Base-by-base conservation (phyloP, 2,888 invertebrate genomes). In the Artemia sinica region DNA sequence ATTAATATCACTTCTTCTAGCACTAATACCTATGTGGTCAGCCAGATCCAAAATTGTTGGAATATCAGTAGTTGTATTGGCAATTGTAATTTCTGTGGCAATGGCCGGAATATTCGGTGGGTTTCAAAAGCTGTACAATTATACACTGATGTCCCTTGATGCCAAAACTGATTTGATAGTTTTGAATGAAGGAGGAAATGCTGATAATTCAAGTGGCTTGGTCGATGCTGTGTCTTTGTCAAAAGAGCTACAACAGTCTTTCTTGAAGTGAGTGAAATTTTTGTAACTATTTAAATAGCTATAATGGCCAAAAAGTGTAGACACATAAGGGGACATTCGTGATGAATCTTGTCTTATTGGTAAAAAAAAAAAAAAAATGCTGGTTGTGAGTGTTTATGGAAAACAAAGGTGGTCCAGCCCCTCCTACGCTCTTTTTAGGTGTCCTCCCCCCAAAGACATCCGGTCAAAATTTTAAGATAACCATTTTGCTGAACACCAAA, bases 251-350 rank as follows among this genome's bases (percentile, higher is more conserved):
- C 58, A 58, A 14, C 13, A 58, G 8, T 58, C 58, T n/a, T 58
- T 58, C 14, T 58, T 58, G 8, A 58, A 14, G 58, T 58, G 58
- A 58, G 28, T 28, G 58, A 58, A 58, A 58, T 58, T n/a, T n/a
- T 14, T 14, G 58, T 14, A 58, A 14, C n/a, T 58, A 58, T 58
- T n/a, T 58, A 58, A 14, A 58, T 8, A 7, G 1, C 58, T 28
- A 4, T 28, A 28, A 28, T 28, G 4, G 28, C 28, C 28, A 28
- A 28, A 28, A 28, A 28, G 28, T 28, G 28, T 28, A 28, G 28
- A 4, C 1, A 28, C 4, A 4, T 28, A 28, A 28, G 28, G 28
- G 28, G 28, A 28, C 28, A 28, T 28, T 4, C 4, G 28, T 28
- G 4, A 28, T 28, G 28, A 28, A 28, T 28, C 28, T 28, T 28